phyloP scores from a whole-genome alignment of 2,113 vertebrate genomes.

The Xiphophorus maculatus region DNA sequence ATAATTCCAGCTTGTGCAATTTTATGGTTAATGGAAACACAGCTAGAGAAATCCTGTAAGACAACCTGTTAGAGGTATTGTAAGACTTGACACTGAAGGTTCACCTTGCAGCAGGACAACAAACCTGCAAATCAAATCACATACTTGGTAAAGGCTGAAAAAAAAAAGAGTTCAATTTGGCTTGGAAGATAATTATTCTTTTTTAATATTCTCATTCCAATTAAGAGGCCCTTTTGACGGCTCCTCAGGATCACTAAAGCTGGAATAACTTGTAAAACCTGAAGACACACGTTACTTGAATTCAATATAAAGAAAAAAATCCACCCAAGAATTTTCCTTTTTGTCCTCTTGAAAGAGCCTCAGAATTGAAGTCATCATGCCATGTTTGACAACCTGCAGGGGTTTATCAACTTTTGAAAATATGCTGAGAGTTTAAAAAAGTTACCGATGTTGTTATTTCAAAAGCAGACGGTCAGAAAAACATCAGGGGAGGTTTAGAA shows the following conservation, averaged over 20 bases:
- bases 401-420: background rate
- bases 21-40: no score
- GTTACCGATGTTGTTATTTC: background rate
- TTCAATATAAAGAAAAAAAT: background rate
- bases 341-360: background rate
- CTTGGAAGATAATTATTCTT: background rate
- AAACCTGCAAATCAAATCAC: background rate
- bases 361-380: background rate
- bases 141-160: background rate
- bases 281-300: background rate
- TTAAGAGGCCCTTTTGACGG: background rate
- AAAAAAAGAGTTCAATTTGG: background rate
- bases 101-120: no score
- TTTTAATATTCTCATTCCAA: background rate
- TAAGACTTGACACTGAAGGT: no score
- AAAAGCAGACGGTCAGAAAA: slow-evolving; percentile 4
- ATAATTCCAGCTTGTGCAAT: no score
- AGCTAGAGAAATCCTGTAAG: no score
- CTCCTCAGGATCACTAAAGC: background rate
- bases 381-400: background rate
- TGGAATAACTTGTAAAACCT: background rate
- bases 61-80: no score
- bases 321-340: background rate
- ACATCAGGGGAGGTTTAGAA: background rate
- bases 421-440: background rate